Base-by-base conservation (phyloP, 2,888 invertebrate genomes). In the Acrocera orbiculus region DNA sequence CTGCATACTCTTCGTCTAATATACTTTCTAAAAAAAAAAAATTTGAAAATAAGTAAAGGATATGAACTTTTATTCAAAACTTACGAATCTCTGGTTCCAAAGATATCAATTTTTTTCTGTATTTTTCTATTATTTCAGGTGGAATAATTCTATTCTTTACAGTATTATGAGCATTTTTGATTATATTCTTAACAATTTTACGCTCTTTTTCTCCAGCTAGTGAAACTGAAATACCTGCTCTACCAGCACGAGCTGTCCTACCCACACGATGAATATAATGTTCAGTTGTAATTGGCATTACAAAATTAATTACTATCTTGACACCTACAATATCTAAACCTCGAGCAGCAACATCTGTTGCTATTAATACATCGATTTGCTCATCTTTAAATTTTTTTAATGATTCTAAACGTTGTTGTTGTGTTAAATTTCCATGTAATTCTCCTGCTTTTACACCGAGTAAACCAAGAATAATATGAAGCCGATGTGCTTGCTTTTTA, bases 191-290 rank as follows among this genome's bases (percentile, higher is more conserved):
- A 14, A 98, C 80, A 5, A 96, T 69, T 48, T 71, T 73, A 3
- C 96, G 69, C 61, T 98, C 96, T 37, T 71, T 73, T 58, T 98
- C 96, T 1, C 93, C 93, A 30, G 92, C 90, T 32, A 98, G 63
- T 1, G 93, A 92, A 5, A 98, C 87, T 0, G 96, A 89, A 37
- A 87, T 79, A 16, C 96, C 96, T 10, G 79, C 80, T 33, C 82
- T 73, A 0, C 95, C 95, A 7, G 96, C 96, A 50, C 96, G 70
- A 0, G 96, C 96, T 2, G 96, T 98, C 47, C 96, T 67, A 23
- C 96, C 96, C 7, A 96, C 72, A 56, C 80, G 70, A 61, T 98
- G 98, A 47, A 98, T 90, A 50, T 98, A 98, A 57, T 95, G 93
- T 51, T 95, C 89, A 14, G 93, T 58, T 0, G 89, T 85, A 27